These are phyloP conservation scores for Neocloeon triangulifer DNA, from an alignment of 1,140 invertebrate genomes.

Conservation along the genomic window DNA sequence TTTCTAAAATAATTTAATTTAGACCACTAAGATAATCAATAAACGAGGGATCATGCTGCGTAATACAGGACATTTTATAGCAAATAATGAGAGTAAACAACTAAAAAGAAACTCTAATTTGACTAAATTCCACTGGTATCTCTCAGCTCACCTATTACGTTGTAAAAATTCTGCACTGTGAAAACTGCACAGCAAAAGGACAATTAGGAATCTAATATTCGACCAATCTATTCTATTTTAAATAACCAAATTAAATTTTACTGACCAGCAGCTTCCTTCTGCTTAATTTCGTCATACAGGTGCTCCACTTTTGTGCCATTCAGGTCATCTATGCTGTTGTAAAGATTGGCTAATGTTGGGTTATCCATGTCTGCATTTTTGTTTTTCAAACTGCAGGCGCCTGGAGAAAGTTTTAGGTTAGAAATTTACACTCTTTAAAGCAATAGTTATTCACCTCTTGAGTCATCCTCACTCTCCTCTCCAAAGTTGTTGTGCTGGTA, in stretches of 20 bases:
- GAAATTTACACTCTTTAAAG: background rate
- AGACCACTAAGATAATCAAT: no score
- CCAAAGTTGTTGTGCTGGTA: conserved; percentile 30
- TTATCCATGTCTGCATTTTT: conserved; percentile 60
- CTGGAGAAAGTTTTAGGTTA: no score
- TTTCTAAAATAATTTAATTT: no score
- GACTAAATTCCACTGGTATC: no score
- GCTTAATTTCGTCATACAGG: conserved; percentile 80
- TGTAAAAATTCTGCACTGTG: conserved; percentile 1
- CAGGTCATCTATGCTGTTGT: conserved; percentile 52
- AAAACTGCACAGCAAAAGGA: conserved; percentile 6
- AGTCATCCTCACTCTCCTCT: conserved; percentile 24
- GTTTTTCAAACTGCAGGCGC: conserved; percentile 34
- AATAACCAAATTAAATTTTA: no score
- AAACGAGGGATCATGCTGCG: no score
- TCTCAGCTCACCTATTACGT: background rate
- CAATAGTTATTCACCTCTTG: conserved; percentile 10
- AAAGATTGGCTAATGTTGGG: conserved; percentile 51
- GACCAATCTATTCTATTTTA: no score
- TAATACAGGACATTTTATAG: no score
- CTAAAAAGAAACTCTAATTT: no score
- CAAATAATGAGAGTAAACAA: no score
- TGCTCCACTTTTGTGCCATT: conserved; percentile 41
- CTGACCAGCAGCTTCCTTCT: conserved; percentile 25
- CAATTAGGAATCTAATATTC: conserved; percentile 9